Percentiles rank a stretch among this genome's conserved stretches.
Conservation (phyloP, 2,888 invertebrate genomes). For the Drosophila monieri region DNA sequence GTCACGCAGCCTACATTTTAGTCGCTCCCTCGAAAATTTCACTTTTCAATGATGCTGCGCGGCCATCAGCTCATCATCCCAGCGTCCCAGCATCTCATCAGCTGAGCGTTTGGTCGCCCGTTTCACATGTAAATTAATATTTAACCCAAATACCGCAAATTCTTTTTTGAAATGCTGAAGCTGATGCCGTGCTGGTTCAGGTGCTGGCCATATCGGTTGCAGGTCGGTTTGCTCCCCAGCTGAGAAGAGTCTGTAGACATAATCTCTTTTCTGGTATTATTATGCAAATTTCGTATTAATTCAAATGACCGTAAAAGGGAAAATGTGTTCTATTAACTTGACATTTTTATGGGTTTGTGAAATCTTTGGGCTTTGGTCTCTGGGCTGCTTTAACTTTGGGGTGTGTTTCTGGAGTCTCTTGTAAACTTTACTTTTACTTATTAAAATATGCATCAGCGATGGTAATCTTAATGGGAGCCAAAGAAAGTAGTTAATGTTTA, state of each 20-base stretch:
- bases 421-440: constrained; percentile 44
- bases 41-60: constrained; percentile 76
- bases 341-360: constrained; percentile 68
- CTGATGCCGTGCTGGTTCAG: constrained; percentile 29
- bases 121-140: constrained; percentile 81
- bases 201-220: constrained; percentile 42
- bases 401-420: constrained; percentile 22
- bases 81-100: constrained; percentile 13
- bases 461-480: constrained; percentile 12
- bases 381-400: constrained; percentile 21
- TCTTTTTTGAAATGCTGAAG: constrained; percentile 64
- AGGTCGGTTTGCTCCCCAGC: constrained; percentile 31
- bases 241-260: constrained; percentile 25
- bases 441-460: constrained; percentile 35
- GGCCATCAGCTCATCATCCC: constrained; percentile 9
- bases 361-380: constrained; percentile 46
- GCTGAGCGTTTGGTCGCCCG: constrained; percentile 47
- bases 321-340: constrained; percentile 50
- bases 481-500: constrained; percentile 20
- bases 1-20: constrained; percentile 78
- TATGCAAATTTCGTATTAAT: constrained; percentile 71
- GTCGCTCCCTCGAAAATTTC: constrained; percentile 66
- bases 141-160: constrained; percentile 82
- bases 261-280: constrained; percentile 52
- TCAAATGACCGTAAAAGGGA: constrained; percentile 61